phyloP scores from a whole-genome alignment of 2,797 vertebrate species.

The Phrynocephalus guinanensis region DNA sequence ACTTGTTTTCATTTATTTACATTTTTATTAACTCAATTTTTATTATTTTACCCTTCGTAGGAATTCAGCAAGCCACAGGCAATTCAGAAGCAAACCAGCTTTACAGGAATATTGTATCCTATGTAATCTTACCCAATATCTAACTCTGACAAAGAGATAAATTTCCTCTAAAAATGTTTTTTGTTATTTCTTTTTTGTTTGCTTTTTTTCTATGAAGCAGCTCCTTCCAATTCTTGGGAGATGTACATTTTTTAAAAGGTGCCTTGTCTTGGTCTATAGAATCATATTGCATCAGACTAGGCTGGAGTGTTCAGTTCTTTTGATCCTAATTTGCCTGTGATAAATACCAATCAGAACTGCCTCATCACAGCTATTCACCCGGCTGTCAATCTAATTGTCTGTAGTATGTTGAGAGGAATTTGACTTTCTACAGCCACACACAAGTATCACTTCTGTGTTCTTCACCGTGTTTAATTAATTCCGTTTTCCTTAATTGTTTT shows the following conservation, averaged over 20 bases:
- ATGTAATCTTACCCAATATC: constrained; percentile 8
- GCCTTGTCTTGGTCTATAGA: constrained; percentile 20
- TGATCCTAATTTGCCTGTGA: constrained; percentile 48
- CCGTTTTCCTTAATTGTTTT: constrained; percentile 3
- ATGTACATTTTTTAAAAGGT: constrained; percentile 39
- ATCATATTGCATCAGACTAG: constrained; percentile 29
- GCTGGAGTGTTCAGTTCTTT: constrained; percentile 42
- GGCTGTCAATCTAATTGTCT: neutral
- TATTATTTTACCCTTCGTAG: constrained; percentile 25
- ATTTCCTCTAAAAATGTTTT: constrained; percentile 30
- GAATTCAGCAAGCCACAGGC: constrained; percentile 25
- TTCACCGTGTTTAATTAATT: neutral
- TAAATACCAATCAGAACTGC: constrained; percentile 44
- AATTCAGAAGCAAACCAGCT: constrained; percentile 22
- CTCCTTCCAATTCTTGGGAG: constrained; percentile 25
- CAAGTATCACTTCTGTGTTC: neutral
- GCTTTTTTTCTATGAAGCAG: neutral
- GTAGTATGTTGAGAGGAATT: neutral
- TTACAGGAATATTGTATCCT: neutral
- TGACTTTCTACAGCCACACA: neutral
- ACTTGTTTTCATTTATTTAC: constrained; percentile 38
- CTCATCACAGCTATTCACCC: neutral
- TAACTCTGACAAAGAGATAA: constrained; percentile 41
- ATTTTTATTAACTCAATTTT: constrained; percentile 45
- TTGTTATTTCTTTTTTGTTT: neutral